Evolutionary conservation across 2,113 vertebrate genomes (phyloP).

Genomic region (Istiophorus platypterus): DNA sequence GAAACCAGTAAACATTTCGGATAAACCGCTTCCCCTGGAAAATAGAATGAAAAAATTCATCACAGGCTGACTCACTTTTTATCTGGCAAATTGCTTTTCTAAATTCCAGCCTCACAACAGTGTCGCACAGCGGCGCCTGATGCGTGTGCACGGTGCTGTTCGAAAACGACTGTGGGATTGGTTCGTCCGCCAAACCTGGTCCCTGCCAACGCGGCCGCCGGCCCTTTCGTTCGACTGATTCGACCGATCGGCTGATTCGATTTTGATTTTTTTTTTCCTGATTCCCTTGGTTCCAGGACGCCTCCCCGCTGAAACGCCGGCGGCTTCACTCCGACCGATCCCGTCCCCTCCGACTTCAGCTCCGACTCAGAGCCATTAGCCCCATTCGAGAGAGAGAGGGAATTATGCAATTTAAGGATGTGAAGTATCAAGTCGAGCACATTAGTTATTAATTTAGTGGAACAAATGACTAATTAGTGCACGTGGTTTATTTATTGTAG

Average conservation of each 20-base stretch:
- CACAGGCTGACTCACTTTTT: not conserved
- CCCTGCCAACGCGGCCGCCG: too few relatives aligned
- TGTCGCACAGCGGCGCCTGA: not conserved
- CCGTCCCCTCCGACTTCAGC: constrained; percentile 1
- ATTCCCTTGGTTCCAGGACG: not conserved
- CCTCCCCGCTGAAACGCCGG: too few relatives aligned
- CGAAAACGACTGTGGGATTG: not conserved
- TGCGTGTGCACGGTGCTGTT: not conserved
- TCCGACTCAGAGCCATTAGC: constrained; percentile 12
- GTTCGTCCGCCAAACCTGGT: not conserved
- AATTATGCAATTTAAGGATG: constrained; percentile 38
- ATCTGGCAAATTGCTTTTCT: not conserved
- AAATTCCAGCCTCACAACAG: not conserved
- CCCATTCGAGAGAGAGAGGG: constrained; percentile 18
- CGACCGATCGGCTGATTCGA: not conserved
- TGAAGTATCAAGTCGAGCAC: constrained; percentile 37
- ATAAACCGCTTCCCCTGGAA: not conserved
- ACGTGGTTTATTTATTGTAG: constrained; percentile 33
- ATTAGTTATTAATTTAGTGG: constrained; percentile 47
- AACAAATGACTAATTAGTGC: constrained; percentile 59
- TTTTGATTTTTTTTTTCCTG: too few relatives aligned
- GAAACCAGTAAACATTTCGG: not conserved
- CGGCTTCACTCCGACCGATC: constrained; percentile 13
- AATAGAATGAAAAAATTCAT: not conserved
- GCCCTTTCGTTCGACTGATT: not conserved